A percentile compares a stretch with the other conserved stretches of the same genome.
phyloP scores from a whole-genome alignment of 2,113 vertebrate genomes.

The Hoplias malabaricus region DNA sequence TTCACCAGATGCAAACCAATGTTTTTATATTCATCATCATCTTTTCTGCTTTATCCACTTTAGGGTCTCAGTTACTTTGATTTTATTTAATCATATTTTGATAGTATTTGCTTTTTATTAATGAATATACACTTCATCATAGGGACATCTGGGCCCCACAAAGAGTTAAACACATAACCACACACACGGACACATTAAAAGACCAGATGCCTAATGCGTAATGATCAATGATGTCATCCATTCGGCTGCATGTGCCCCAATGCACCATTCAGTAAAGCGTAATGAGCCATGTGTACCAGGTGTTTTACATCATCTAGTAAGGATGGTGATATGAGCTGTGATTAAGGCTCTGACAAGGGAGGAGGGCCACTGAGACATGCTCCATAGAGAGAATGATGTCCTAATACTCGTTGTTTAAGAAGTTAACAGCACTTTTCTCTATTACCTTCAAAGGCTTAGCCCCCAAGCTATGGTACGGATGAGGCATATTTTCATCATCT shows the following conservation, averaged over 20 bases:
- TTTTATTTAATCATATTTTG: too few species aligned
- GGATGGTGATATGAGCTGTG: neutral
- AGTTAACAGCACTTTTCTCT: neutral
- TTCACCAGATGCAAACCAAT: too few species aligned
- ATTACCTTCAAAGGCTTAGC: too few species aligned
- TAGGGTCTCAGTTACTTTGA: too few species aligned
- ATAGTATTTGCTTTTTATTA: too few species aligned
- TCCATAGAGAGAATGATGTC: neutral
- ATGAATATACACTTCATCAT: too few species aligned
- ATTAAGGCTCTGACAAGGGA: neutral
- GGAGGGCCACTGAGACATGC: neutral
- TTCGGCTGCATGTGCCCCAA: neutral
- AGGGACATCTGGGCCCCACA: neutral
- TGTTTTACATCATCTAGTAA: neutral
- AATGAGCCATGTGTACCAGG: neutral
- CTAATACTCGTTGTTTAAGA: neutral
- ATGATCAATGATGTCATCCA: constrained; percentile 31
- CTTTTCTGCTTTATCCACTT: too few species aligned
- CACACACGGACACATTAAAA: constrained; percentile 29
- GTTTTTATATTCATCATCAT: too few species aligned
- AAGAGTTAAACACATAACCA: constrained; percentile 4
- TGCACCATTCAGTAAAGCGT: neutral
- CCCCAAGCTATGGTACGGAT: neutral
- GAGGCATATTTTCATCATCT: neutral
- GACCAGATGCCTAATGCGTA: constrained; percentile 43